Base-by-base conservation (phyloP, 2,113 vertebrate genomes). In the Megaleporinus macrocephalus region DNA sequence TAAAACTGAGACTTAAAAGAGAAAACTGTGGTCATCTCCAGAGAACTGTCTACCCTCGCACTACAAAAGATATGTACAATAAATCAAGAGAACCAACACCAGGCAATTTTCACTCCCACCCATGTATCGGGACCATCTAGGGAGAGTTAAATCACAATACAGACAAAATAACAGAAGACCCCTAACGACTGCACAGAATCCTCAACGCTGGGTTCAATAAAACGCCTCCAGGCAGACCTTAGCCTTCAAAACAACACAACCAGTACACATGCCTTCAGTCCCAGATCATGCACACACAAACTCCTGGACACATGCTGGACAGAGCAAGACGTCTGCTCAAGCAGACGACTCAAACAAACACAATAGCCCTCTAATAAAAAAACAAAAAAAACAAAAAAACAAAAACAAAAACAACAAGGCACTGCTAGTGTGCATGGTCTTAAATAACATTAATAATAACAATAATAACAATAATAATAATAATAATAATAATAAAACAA, bases 221-320 rank as follows among this genome's bases (percentile, higher is more conserved):
- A 68, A 59, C 53, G 69, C 24, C 30, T 68, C 59, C 78, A 22
- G 70, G 53, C 53, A 79, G 68, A 79, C 66, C 24, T 70, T 27
- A 72, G 80, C 79, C 24, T 29, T 53, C 27, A 55, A n/a, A 66
- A 61, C 74, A 36, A 83, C 78, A 83, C 81, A 26, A 49, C 36
- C 59, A 44, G 62, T 55, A 86, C 59, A 33, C 78, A 83, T 86
- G 84, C 81, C 61, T 53, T 68, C 26, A 36, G 62, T 59, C 14
- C 22, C 22, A 26, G 7, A 7, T 4, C 44, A 80, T 62, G n/a
- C 53, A 22, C 51, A 69, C 62, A 73, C 74, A 41, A 55, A 62
- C 69, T 36, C 72, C 59, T 11, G 27, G 53, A 84, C 44, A 82
- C 85, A 84, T 80, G 81, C 77, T 72, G 73, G 55, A 77, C 71